Percentiles rank a stretch among this genome's conserved stretches.
Conservation (phyloP, 2,113 vertebrate genomes). For the Vulpes vulpes region DNA sequence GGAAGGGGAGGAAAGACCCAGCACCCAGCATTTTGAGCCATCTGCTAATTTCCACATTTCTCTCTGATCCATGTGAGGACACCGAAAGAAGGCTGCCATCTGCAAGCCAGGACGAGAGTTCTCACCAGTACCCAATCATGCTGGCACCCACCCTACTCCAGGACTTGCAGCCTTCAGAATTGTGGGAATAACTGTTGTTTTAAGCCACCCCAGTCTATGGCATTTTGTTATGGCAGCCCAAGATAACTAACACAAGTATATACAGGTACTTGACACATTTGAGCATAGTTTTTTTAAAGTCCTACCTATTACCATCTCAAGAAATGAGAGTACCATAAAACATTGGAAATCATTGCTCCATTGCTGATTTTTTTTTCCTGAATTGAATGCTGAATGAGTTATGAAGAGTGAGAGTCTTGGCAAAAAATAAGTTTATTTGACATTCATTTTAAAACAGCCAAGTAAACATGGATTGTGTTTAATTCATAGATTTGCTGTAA, state of each 20-base stretch:
- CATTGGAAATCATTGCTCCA: background rate
- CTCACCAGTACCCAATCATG: background rate
- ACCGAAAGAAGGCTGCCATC: background rate
- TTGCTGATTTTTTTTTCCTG: constrained; percentile 1
- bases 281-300: background rate
- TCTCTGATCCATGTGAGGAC: background rate
- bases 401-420: background rate
- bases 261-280: background rate
- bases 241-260: background rate
- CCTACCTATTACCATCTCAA: background rate
- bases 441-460: constrained; percentile 13
- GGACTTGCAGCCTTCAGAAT: background rate
- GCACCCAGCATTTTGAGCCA: background rate
- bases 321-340: background rate
- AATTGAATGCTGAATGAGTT: constrained; percentile 1
- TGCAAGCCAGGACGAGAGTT: background rate
- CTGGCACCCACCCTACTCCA: background rate
- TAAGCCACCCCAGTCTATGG: background rate
- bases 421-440: constrained; percentile 40
- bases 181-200: background rate
- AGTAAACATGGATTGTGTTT: constrained; percentile 53
- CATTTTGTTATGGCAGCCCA: background rate
- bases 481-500: constrained; percentile 46
- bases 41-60: background rate
- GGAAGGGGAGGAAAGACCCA: background rate